Base-by-base conservation (phyloP, 2,797 vertebrate genomes). In the Botia almorhae region DNA sequence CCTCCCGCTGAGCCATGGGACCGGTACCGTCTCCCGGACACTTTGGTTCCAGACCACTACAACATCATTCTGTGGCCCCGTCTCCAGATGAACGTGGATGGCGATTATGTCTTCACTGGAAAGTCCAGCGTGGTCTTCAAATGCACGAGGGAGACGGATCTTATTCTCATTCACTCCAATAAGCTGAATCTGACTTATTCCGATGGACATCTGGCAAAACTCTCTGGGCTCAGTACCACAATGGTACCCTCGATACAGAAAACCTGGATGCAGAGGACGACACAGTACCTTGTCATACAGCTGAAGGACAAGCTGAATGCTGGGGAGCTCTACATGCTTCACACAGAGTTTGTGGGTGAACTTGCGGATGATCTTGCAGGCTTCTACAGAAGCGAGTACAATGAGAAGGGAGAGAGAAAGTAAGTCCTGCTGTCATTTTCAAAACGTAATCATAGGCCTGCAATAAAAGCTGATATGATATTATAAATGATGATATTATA, bases 381-480 rank as follows among this genome's bases (percentile, higher is more conserved):
- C 61, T 95, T 96, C 89, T 95, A 96, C 83, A 93, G 94, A 78
- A 96, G 94, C 1, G 93, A 94, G 69, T 95, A 95, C 36, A 0
- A 0, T 0, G 93, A 95, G 0, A 16, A 50, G 0, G 0, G 0
- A 0, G 23, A 23, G 0, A 23, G 0, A 23, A 95, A 85, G 94
- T 95, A 87, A 85, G 94, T 80, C 16, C 5, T 13, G 14, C 6
- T 23, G 12, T 33, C 1, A 56, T 53, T 43, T 19, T 74, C 29
- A n/a, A 64, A 56, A 39, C 60, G 14, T 53, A 10, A 63, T 6
- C 58, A 48, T 16, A 36, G 36, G 64, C n/a, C 39, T 63, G 46
- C 17, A 50, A 10, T 51, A 16, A 48, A 19, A 63, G 6, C 11
- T n/a, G n/a, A n/a, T n/a, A n/a, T n/a, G n/a, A n/a, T n/a, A n/a